Evolutionary conservation across 2,797 vertebrate species (phyloP).

Genomic region (Microctenopoma steveboyesi): DNA sequence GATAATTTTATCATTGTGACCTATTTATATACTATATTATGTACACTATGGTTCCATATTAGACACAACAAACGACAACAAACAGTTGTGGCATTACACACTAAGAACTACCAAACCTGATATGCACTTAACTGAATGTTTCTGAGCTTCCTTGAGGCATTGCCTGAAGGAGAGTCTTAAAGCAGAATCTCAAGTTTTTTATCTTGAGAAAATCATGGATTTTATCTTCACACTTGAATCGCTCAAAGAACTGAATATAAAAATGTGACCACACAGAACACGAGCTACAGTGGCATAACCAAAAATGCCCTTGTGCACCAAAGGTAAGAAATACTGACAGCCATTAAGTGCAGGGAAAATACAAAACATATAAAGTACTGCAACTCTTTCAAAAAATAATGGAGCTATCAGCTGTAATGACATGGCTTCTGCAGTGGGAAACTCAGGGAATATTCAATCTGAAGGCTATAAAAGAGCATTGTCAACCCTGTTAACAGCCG

Average conservation of each 20-base stretch:
- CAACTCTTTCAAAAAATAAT: constrained; percentile 77
- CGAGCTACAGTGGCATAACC: constrained; percentile 18
- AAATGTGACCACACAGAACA: constrained; percentile 18
- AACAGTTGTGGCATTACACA: too few relatives aligned
- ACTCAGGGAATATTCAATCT: constrained; percentile 83
- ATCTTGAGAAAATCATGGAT: constrained; percentile 25
- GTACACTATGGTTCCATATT: not conserved
- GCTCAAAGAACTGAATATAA: not conserved
- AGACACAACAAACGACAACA: not conserved
- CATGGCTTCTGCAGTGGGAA: constrained; percentile 71
- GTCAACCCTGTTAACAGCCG: constrained; percentile 84
- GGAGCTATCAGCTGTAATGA: constrained; percentile 82
- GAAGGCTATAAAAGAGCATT: constrained; percentile 85
- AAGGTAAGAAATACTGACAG: constrained; percentile 58
- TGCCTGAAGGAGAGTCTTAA: too few relatives aligned
- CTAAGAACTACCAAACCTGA: not conserved
- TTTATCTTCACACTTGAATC: constrained; percentile 22
- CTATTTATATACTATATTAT: not conserved
- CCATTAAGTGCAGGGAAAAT: constrained; percentile 67
- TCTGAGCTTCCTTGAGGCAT: not conserved
- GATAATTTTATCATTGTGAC: too few relatives aligned
- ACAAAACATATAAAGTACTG: constrained; percentile 71
- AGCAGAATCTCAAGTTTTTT: constrained; percentile 1
- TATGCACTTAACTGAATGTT: not conserved
- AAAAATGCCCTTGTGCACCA: constrained; percentile 51